These are phyloP conservation scores for Hafferia zeledoni DNA, from an alignment of 2,797 vertebrate species.

Conservation along the genomic window DNA sequence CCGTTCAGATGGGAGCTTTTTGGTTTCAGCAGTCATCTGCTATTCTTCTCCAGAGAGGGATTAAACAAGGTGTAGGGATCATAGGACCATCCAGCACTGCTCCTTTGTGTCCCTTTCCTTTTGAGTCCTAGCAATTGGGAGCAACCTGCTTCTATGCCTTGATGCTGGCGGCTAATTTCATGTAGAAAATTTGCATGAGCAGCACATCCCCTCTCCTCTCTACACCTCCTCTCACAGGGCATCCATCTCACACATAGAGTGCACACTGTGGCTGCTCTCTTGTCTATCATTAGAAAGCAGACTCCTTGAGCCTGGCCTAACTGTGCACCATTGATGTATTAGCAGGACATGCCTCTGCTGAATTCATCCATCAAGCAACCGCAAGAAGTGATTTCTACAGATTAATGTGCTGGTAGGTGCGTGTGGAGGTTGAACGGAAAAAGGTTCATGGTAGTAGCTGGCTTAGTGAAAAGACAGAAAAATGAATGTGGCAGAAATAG, in stretches of 20 bases:
- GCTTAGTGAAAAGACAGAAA: neutral
- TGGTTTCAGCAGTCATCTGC: neutral
- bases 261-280: neutral
- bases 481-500: neutral
- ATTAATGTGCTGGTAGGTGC: neutral
- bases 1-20: neutral
- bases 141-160: neutral
- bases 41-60: neutral
- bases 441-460: neutral
- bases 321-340: neutral
- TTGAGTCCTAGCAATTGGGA: neutral
- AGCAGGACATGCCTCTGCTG: neutral
- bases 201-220: neutral
- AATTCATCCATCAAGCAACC: constrained; percentile 22
- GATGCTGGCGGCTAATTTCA: neutral
- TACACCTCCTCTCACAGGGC: neutral
- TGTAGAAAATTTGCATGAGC: neutral
- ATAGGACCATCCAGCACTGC: neutral
- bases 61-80: neutral
- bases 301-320: neutral
- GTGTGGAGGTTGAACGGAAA: neutral
- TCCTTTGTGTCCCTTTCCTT: neutral
- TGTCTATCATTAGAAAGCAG: neutral
- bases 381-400: neutral
- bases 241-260: neutral